These are phyloP conservation scores for Homarus gammarus DNA, from an alignment of 2,888 invertebrate genomes.

Conservation along the genomic window DNA sequence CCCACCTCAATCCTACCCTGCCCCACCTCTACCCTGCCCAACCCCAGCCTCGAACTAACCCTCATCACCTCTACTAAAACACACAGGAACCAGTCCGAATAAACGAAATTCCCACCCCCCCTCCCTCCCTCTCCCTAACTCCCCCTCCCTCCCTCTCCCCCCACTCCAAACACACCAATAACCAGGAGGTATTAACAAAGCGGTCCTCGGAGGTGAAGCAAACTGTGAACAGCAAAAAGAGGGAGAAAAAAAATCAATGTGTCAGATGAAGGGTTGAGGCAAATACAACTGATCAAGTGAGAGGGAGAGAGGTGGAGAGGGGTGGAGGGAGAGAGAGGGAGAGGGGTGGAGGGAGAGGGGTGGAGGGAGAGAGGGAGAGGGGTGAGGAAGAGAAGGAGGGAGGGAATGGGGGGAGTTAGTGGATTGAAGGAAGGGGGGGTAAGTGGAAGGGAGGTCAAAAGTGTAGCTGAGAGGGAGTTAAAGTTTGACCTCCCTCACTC, in stretches of 20 bases:
- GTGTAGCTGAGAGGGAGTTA: background rate
- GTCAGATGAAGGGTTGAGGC: conserved; percentile 45
- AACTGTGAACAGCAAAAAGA: conserved; percentile 1
- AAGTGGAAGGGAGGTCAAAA: background rate
- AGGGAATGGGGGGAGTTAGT: conserved; percentile 12
- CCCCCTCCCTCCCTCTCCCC: background rate
- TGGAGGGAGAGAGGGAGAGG: background rate
- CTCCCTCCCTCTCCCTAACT: background rate
- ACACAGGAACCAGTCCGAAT: no score
- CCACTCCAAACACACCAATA: background rate
- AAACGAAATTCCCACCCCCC: background rate
- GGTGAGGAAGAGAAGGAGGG: background rate
- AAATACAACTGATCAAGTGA: conserved; percentile 49
- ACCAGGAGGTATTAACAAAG: background rate
- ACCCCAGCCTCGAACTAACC: background rate
- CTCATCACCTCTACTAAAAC: no score
- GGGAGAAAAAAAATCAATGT: conserved; percentile 31
- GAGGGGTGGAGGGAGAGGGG: background rate
- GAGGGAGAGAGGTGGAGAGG: conserved; percentile 4
- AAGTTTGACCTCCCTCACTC: no score
- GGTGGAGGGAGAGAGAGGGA: background rate
- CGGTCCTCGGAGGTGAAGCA: background rate
- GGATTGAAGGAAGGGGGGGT: conserved; percentile 3
- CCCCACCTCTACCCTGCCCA: background rate
- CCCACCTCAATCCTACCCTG: no score